Evolutionary conservation across 2,797 vertebrate species (phyloP).

Genomic region (Pyrocephalus nanus): DNA sequence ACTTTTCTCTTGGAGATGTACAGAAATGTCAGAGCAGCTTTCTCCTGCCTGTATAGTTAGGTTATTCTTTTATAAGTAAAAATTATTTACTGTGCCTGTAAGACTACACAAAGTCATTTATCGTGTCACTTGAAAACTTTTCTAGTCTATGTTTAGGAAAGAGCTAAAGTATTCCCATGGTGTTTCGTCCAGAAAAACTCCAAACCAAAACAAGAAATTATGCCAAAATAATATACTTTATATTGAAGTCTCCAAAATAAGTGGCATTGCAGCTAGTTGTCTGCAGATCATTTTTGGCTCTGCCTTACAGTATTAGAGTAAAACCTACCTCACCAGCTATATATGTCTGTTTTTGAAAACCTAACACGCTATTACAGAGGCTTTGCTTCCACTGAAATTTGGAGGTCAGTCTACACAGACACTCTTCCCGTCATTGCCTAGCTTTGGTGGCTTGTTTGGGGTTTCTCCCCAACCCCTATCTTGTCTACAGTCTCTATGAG

Average conservation of each 20-base stretch:
- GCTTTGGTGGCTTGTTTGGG: background rate
- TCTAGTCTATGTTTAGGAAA: background rate
- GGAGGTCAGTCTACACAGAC: background rate
- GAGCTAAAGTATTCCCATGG: background rate
- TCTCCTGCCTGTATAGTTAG: background rate
- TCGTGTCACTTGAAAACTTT: constrained; percentile 17
- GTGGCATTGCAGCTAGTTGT: background rate
- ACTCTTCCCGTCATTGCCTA: background rate
- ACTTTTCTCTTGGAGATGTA: background rate
- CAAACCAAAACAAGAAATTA: background rate
- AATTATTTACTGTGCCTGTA: background rate
- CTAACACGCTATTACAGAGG: background rate
- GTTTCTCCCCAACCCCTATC: background rate
- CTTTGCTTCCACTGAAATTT: background rate
- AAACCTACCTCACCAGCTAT: background rate
- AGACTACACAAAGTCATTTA: constrained; percentile 4
- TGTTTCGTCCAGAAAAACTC: background rate
- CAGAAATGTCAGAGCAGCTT: background rate
- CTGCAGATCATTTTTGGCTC: background rate
- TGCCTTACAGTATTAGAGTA: background rate
- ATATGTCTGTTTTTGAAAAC: background rate
- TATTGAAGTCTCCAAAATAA: background rate
- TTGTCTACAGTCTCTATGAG: background rate
- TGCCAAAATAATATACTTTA: background rate
- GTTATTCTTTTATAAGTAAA: constrained; percentile 14